Evolutionary conservation across 2,797 vertebrate species (phyloP).

Genomic region (Tachyglossus aculeatus): DNA sequence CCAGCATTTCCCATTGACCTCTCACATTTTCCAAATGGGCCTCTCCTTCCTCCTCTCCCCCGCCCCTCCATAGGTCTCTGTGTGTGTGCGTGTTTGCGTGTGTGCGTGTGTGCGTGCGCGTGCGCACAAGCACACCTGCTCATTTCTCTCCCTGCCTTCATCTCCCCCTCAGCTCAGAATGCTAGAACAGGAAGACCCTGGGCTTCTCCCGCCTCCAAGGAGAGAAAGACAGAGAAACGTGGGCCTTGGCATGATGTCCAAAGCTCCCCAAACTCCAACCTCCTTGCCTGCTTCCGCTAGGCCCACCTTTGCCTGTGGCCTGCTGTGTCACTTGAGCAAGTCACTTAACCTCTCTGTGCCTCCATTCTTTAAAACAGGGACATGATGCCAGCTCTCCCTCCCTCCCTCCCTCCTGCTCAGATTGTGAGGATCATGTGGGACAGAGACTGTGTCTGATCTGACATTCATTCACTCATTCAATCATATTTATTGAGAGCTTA

Average conservation of each 20-base stretch:
- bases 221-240: not conserved
- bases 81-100: not conserved
- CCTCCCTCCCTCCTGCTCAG: too few relatives aligned
- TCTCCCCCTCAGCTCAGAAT: not conserved
- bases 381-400: too few relatives aligned
- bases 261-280: not conserved
- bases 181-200: not conserved
- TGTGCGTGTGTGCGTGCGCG: not conserved
- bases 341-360: too few relatives aligned
- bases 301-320: too few relatives aligned
- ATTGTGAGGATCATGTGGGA: too few relatives aligned
- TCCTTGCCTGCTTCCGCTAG: not conserved
- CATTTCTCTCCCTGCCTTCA: too few relatives aligned
- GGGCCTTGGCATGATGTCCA: not conserved
- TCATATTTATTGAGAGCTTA: too few relatives aligned
- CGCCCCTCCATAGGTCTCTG: not conserved
- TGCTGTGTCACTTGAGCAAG: too few relatives aligned
- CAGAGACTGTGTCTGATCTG: too few relatives aligned
- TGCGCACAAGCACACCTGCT: too few relatives aligned
- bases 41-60: not conserved
- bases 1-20: not conserved
- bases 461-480: too few relatives aligned
- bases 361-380: too few relatives aligned
- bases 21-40: not conserved
- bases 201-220: not conserved